phyloP scores from a whole-genome alignment of 2,797 vertebrate genomes.

The Cyclura pinguis region DNA sequence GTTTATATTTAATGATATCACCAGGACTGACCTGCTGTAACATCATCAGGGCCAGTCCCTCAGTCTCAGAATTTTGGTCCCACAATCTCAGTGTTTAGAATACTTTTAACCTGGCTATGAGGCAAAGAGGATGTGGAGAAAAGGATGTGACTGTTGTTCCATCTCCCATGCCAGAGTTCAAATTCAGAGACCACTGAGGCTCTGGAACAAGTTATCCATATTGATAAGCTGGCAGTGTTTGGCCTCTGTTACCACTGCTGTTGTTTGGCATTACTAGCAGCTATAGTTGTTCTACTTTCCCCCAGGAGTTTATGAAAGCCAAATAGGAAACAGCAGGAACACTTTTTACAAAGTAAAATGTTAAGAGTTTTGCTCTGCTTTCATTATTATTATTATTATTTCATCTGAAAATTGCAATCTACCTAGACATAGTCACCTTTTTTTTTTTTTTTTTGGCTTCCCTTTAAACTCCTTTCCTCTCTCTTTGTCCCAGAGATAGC shows the following conservation, averaged over 20 bases:
- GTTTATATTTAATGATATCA: too few species aligned
- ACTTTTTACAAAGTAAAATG: constrained; percentile 57
- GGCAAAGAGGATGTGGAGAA: background rate
- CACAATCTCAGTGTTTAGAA: too few species aligned
- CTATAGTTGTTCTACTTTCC: constrained; percentile 16
- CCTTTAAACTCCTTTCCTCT: background rate
- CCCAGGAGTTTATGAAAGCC: constrained; percentile 18
- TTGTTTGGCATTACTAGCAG: background rate
- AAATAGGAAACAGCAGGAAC: constrained; percentile 16
- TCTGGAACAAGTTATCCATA: background rate
- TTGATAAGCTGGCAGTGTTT: background rate
- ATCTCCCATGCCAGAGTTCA: background rate
- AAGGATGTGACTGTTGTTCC: background rate
- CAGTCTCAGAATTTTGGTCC: too few species aligned
- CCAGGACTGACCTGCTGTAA: too few species aligned
- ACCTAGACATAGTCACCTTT: background rate
- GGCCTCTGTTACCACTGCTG: background rate
- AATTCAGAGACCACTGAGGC: background rate
- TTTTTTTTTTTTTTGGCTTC: too few species aligned
- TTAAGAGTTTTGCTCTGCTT: background rate
- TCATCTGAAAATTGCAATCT: constrained; percentile 35
- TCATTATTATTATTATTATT: constrained; percentile 21
- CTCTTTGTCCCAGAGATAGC: constrained; percentile 27
- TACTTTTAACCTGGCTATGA: background rate
- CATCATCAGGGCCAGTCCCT: too few species aligned